phyloP scores from a whole-genome alignment of 2,888 invertebrate genomes.

The Diplazon laetatorius region DNA sequence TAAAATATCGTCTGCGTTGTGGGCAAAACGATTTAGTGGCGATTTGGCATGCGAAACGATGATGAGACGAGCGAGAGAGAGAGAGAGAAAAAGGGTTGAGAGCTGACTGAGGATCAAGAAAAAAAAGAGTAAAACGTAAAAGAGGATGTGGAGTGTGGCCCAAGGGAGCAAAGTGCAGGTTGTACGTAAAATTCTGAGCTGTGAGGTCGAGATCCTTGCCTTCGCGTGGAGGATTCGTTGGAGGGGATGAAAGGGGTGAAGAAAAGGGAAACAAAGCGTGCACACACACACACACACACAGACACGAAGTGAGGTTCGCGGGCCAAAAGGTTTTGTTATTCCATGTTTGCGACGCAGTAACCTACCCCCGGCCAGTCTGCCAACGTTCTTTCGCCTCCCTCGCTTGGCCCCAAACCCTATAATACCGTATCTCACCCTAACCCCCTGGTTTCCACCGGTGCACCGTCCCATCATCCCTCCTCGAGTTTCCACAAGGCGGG shows the following conservation, averaged over 20 bases:
- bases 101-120: slow-evolving; percentile 43
- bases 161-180: slow-evolving; percentile 50
- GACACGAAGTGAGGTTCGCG: neutral
- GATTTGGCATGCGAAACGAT: slow-evolving; percentile 65
- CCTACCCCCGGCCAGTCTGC: slow-evolving; percentile 61
- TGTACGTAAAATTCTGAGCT: slow-evolving; percentile 41
- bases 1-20: slow-evolving; percentile 55
- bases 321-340: slow-evolving; percentile 63
- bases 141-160: slow-evolving; percentile 14
- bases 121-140: slow-evolving; percentile 34
- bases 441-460: slow-evolving; percentile 33
- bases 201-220: slow-evolving; percentile 35
- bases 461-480: slow-evolving; percentile 40
- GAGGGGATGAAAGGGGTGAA: slow-evolving; percentile 43
- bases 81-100: slow-evolving; percentile 17
- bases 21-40: slow-evolving; percentile 69
- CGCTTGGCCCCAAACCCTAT: neutral
- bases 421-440: slow-evolving; percentile 42
- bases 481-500: slow-evolving; percentile 55
- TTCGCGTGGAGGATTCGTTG: slow-evolving; percentile 28
- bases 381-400: slow-evolving; percentile 34
- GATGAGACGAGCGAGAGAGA: slow-evolving; percentile 52
- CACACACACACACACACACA: slow-evolving; percentile 20
- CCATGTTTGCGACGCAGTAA: slow-evolving; percentile 64
- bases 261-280: slow-evolving; percentile 53